Evolutionary conservation across 2,113 vertebrate genomes (phyloP).

Genomic region (Noctilio leporinus): DNA sequence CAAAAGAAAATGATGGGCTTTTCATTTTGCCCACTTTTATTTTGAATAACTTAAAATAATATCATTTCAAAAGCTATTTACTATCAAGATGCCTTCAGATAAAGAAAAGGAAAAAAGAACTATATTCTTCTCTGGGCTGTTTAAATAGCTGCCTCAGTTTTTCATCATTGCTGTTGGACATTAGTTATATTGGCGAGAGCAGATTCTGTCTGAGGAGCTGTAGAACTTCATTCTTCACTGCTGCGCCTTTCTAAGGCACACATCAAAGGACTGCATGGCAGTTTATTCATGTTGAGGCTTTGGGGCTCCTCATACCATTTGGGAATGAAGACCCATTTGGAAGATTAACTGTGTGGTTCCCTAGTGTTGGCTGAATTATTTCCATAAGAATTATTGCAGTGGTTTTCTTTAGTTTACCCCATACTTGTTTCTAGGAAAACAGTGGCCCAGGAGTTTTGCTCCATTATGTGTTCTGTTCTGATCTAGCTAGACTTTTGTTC

Average conservation of each 20-base stretch:
- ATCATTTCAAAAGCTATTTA: neutral
- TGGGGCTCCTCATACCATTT: neutral
- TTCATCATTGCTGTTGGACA: neutral
- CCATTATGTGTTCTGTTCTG: neutral
- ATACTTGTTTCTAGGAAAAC: slow-evolving; percentile 7
- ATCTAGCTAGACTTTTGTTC: neutral
- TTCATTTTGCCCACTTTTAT: neutral
- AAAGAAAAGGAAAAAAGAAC: neutral
- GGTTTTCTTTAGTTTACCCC: neutral
- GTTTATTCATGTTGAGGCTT: neutral
- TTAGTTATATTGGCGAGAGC: neutral
- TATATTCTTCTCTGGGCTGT: neutral
- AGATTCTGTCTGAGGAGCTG: slow-evolving; percentile 13
- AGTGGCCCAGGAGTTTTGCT: neutral
- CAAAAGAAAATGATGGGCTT: neutral
- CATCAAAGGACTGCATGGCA: neutral
- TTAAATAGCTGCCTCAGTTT: neutral
- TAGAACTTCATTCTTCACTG: neutral
- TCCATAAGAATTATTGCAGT: neutral
- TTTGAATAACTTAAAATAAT: neutral
- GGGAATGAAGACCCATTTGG: neutral
- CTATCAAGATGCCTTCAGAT: neutral
- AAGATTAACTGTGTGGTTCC: slow-evolving; percentile 18
- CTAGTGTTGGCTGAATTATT: slow-evolving; percentile 6
- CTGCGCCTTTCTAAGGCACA: neutral